Evolutionary conservation across 2,888 invertebrate genomes (phyloP).

Genomic region (Nemurella pictetii): DNA sequence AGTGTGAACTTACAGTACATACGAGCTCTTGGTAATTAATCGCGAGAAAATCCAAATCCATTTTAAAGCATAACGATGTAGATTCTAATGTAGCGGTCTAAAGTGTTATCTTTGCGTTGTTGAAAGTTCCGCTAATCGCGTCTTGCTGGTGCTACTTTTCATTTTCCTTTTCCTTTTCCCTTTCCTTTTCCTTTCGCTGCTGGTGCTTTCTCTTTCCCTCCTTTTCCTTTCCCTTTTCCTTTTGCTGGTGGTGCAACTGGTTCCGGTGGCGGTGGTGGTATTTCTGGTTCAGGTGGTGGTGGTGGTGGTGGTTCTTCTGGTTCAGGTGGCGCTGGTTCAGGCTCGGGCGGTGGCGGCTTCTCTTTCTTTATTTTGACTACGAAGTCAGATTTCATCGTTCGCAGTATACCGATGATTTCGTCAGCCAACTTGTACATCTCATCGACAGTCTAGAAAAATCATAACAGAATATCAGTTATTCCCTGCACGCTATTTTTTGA

Average conservation of each 20-base stretch:
- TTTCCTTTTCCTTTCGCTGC: background rate
- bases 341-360: background rate
- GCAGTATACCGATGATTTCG: constrained; percentile 61
- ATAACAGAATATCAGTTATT: too few relatives aligned
- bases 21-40: background rate
- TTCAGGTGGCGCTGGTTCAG: background rate
- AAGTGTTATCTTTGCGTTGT: background rate
- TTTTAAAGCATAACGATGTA: background rate
- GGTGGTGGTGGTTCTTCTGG: background rate
- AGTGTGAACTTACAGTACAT: background rate
- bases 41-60: background rate
- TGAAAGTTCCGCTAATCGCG: background rate
- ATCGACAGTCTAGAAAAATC: constrained; percentile 65
- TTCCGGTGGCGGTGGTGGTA: background rate
- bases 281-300: background rate
- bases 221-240: background rate
- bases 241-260: background rate
- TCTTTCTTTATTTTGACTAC: background rate
- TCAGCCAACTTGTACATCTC: constrained; percentile 69
- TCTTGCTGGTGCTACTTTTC: background rate
- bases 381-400: constrained; percentile 36
- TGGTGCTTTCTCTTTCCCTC: too few relatives aligned
- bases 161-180: too few relatives aligned
- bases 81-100: background rate
- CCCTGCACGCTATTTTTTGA: too few relatives aligned